phyloP scores from a whole-genome alignment of 2,113 vertebrate species.

The Upupa epops region DNA sequence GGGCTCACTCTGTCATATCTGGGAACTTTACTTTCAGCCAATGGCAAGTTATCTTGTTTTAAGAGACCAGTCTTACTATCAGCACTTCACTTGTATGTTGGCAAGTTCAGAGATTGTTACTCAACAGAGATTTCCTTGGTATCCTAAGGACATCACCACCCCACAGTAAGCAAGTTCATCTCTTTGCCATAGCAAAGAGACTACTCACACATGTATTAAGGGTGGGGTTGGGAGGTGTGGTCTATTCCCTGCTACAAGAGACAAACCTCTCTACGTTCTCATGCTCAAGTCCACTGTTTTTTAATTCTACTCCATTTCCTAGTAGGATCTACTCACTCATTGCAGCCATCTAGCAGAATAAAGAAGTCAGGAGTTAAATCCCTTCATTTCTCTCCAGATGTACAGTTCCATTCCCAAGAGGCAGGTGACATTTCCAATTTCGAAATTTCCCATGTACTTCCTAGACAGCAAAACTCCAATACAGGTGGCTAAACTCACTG shows the following conservation, averaged over 20 bases:
- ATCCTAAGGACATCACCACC: neutral
- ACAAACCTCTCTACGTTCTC: neutral
- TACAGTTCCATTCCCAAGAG: neutral
- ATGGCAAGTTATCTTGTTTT: neutral
- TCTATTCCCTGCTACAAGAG: neutral
- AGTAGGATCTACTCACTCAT: neutral
- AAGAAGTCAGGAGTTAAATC: neutral
- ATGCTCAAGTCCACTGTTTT: neutral
- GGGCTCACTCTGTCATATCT: constrained; percentile 45
- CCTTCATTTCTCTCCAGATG: constrained; percentile 1
- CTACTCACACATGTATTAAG: rapidly evolving
- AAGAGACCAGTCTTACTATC: constrained; percentile 6
- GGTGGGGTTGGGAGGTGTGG: neutral
- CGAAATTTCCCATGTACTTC: neutral
- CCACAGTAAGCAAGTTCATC: neutral
- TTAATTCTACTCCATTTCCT: neutral
- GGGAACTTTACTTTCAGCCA: constrained; percentile 30
- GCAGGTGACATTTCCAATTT: constrained; percentile 4
- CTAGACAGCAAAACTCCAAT: neutral
- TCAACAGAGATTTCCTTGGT: constrained; percentile 1
- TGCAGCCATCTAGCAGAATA: neutral
- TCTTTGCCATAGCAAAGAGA: neutral
- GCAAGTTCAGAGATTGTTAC: neutral
- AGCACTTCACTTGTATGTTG: neutral
- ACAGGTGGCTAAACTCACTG: neutral